Conservation (phyloP, 2,888 invertebrate genomes). For the Dynastes maya region DNA sequence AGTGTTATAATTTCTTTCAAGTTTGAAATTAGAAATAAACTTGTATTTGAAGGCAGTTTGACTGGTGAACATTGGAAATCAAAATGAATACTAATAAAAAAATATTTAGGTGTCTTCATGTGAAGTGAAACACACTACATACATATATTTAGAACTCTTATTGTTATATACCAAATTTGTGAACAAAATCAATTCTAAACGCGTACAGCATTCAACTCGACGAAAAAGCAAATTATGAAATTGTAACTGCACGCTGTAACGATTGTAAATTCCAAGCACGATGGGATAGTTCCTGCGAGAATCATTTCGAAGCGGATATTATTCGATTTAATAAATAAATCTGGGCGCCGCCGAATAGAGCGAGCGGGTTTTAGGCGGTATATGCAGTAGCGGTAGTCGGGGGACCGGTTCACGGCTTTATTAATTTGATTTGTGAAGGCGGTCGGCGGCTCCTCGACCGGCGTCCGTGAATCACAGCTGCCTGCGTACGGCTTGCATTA, state of each 20-base stretch:
- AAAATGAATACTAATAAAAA: too few relatives aligned
- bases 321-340: conserved; percentile 16
- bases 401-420: not conserved
- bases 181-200: too few relatives aligned
- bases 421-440: conserved; percentile 39
- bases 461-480: conserved; percentile 13
- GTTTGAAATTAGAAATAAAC: too few relatives aligned
- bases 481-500: conserved; percentile 34
- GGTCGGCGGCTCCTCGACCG: not conserved
- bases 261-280: not conserved
- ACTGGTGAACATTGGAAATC: too few relatives aligned
- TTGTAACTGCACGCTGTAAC: not conserved
- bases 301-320: not conserved
- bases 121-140: too few relatives aligned
- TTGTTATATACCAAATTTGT: too few relatives aligned
- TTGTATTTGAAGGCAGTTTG: too few relatives aligned
- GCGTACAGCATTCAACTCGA: too few relatives aligned
- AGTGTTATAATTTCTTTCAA: too few relatives aligned
- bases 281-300: not conserved
- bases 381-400: not conserved
- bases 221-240: not conserved
- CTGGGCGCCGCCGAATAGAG: not conserved
- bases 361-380: not conserved
- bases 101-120: too few relatives aligned
- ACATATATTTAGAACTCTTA: too few relatives aligned